Percentiles rank a stretch among this genome's conserved stretches.
These are phyloP conservation scores for Seira ritae DNA, from an alignment of 2,888 invertebrate genomes.

Conservation along the genomic window DNA sequence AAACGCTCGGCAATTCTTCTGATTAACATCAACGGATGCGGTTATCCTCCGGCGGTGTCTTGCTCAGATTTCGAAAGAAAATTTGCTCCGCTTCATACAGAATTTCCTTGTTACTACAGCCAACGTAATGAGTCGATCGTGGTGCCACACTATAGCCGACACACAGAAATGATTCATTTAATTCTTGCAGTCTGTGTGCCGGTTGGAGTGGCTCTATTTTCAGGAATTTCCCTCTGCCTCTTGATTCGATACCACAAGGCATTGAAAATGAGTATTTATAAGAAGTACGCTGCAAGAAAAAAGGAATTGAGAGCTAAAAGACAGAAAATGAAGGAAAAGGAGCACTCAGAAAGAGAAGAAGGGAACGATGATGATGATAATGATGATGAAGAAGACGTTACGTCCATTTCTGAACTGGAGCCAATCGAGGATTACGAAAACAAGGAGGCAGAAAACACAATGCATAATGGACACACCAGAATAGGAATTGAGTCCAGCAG, in stretches of 20 bases:
- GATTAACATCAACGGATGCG: slow-evolving; percentile 90
- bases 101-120: slow-evolving; percentile 80
- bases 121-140: slow-evolving; percentile 86
- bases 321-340: slow-evolving; percentile 3
- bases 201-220: slow-evolving; percentile 43
- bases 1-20: slow-evolving; percentile 78
- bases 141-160: slow-evolving; percentile 88
- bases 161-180: slow-evolving; percentile 77
- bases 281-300: slow-evolving; percentile 26
- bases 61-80: slow-evolving; percentile 85
- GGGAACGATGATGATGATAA: neutral
- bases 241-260: slow-evolving; percentile 56
- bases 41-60: slow-evolving; percentile 86
- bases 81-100: slow-evolving; percentile 83
- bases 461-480: slow-evolving; percentile 43
- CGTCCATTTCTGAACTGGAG: slow-evolving; percentile 35
- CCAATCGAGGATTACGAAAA: neutral
- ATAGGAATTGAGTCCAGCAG: slow-evolving; percentile 25
- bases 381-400: slow-evolving; percentile 24
- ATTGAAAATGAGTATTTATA: slow-evolving; percentile 22
- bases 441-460: neutral
- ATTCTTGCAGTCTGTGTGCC: slow-evolving; percentile 63
- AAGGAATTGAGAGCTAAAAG: slow-evolving; percentile 4
- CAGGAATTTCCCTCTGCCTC: slow-evolving; percentile 59
- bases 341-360: neutral